Evolutionary conservation across 92 coral and sea anemone species (phyloP).

Genomic region (Zoanthus gigantus): DNA sequence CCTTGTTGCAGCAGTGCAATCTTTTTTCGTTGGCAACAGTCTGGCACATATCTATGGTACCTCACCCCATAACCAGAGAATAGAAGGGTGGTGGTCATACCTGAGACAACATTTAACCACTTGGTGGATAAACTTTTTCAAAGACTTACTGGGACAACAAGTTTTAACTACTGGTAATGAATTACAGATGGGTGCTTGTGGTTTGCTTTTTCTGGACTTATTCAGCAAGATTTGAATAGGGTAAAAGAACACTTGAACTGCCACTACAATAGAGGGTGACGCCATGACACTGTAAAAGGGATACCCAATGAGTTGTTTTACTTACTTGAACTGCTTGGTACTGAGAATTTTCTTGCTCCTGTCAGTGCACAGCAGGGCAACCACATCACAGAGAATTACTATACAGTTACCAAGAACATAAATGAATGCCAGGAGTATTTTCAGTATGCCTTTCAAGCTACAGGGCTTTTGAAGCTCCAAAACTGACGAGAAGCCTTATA

Average conservation of each 20-base stretch:
- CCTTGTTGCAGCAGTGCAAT: slow-evolving; percentile 5
- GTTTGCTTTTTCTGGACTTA: slow-evolving; percentile 10
- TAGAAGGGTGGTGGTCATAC: slow-evolving; percentile 61
- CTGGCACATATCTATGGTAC: slow-evolving; percentile 58
- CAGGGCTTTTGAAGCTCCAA: slow-evolving; percentile 50
- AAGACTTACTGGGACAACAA: slow-evolving; percentile 54
- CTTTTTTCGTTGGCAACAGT: not conserved
- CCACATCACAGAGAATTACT: slow-evolving; percentile 48
- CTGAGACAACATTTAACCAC: slow-evolving; percentile 29
- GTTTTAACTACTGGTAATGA: slow-evolving; percentile 44
- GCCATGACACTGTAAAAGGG: slow-evolving; percentile 56
- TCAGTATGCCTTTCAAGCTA: slow-evolving; percentile 51
- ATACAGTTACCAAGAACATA: slow-evolving; percentile 15
- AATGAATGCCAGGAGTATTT: slow-evolving; percentile 59
- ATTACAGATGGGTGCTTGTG: not conserved
- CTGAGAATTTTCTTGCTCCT: slow-evolving; percentile 52
- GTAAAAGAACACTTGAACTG: slow-evolving; percentile 52
- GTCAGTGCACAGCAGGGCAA: slow-evolving; percentile 52
- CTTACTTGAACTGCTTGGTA: slow-evolving; percentile 25
- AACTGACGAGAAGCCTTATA: slow-evolving; percentile 69
- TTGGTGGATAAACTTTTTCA: slow-evolving; percentile 63
- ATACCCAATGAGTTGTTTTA: not conserved
- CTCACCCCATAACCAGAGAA: slow-evolving; percentile 6
- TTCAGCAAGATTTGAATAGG: slow-evolving; percentile 53
- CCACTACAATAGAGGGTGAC: slow-evolving; percentile 56